phyloP scores from a whole-genome alignment of 2,797 vertebrate genomes.

The Tenualosa ilisha region DNA sequence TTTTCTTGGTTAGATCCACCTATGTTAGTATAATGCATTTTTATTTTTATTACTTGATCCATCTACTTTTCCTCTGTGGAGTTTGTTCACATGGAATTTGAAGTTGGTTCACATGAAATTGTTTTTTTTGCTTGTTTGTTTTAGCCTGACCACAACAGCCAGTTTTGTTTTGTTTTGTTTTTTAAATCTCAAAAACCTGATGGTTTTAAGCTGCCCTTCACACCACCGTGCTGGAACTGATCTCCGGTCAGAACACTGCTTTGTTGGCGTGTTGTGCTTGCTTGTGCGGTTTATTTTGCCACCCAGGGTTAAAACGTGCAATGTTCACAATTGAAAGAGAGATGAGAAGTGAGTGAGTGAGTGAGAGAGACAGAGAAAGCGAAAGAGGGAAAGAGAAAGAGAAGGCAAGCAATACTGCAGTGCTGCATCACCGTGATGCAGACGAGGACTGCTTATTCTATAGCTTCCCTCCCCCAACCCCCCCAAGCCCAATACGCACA shows the following conservation, averaged over 20 bases:
- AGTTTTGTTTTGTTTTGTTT: no score
- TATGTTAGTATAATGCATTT: background rate
- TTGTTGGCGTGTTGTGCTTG: background rate
- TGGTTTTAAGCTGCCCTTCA: background rate
- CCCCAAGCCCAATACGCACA: background rate
- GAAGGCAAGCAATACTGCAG: background rate
- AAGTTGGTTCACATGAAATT: no score
- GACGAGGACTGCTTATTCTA: background rate
- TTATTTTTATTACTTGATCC: background rate
- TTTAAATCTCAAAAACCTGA: background rate
- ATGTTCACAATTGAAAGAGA: background rate
- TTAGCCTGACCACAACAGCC: background rate
- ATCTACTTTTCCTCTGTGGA: background rate
- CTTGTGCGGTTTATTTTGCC: background rate
- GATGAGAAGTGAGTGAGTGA: no score
- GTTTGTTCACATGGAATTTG: no score
- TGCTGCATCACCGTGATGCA: constrained; percentile 2
- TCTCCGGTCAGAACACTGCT: background rate
- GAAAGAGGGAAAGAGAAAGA: background rate
- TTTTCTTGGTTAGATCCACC: no score
- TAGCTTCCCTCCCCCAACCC: background rate
- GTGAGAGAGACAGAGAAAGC: background rate
- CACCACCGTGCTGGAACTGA: background rate
- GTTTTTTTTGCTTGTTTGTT: background rate
- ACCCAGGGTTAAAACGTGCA: background rate